A percentile compares a stretch with the other conserved stretches of the same genome.
Conservation (phyloP, 2,888 invertebrate species). For the Epinotia brunnichana region DNA sequence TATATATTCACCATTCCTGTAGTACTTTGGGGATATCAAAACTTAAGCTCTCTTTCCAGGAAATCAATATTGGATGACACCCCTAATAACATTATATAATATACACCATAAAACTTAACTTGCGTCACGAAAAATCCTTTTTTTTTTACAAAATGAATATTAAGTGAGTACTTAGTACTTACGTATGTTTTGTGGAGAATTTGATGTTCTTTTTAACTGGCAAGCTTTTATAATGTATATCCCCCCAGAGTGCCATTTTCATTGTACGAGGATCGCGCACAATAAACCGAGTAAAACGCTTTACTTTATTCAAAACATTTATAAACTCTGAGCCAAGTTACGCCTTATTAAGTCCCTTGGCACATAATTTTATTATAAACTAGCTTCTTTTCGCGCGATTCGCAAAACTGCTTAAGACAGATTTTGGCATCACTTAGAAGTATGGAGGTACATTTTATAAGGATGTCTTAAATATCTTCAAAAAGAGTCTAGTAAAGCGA, state of each 20-base stretch:
- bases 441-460: neutral
- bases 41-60: too few relatives aligned
- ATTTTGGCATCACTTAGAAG: neutral
- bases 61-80: too few relatives aligned
- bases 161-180: neutral
- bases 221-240: conserved; percentile 44
- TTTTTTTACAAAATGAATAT: conserved; percentile 19
- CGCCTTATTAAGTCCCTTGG: conserved; percentile 10
- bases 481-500: neutral
- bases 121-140: neutral
- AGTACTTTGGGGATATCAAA: too few relatives aligned
- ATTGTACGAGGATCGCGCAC: conserved; percentile 42
- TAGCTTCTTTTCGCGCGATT: neutral
- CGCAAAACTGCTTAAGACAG: neutral
- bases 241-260: conserved; percentile 45
- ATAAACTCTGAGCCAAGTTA: conserved; percentile 13
- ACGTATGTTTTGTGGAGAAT: conserved; percentile 18
- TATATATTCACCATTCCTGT: too few relatives aligned
- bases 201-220: conserved; percentile 28
- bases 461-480: neutral
- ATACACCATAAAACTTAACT: neutral
- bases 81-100: too few relatives aligned
- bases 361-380: conserved; percentile 10
- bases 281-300: conserved; percentile 24
- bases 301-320: conserved; percentile 35